phyloP scores from a whole-genome alignment of 2,888 invertebrate genomes.

The Agrilus biguttatus region DNA sequence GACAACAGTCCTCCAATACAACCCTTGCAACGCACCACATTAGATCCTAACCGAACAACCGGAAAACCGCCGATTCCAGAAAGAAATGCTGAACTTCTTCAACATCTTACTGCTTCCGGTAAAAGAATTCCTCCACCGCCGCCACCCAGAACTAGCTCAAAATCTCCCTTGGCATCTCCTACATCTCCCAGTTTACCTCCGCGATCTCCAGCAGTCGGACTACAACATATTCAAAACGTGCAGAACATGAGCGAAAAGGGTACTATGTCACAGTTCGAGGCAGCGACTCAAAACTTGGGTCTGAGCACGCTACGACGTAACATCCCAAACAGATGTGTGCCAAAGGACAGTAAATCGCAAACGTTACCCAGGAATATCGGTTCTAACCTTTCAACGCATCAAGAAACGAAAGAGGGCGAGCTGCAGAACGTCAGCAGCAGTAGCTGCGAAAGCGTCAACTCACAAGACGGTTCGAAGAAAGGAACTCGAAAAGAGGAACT shows the following conservation, averaged over 20 bases:
- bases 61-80: conserved; percentile 72
- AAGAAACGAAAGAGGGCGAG: conserved; percentile 11
- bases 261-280: conserved; percentile 28
- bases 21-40: conserved; percentile 31
- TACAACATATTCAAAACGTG: conserved; percentile 31
- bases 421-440: conserved; percentile 40
- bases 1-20: conserved; percentile 64
- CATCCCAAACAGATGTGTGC: conserved; percentile 24
- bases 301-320: conserved; percentile 31
- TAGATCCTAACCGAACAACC: conserved; percentile 34
- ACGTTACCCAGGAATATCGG: conserved; percentile 31
- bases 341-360: conserved; percentile 29
- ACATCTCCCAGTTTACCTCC: conserved; percentile 57
- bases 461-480: conserved; percentile 51
- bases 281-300: conserved; percentile 30
- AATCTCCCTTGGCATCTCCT: conserved; percentile 76
- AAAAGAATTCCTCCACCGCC: conserved; percentile 80
- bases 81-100: conserved; percentile 62
- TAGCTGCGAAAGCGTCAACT: conserved; percentile 63
- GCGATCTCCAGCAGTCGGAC: conserved; percentile 32
- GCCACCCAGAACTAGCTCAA: conserved; percentile 80
- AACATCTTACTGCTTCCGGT: conserved; percentile 44
- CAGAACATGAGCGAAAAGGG: conserved; percentile 27
- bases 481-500: conserved; percentile 53
- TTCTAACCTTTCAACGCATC: conserved; percentile 24